Conservation (phyloP, 1,140 invertebrate species). For the Aethina tumida region DNA sequence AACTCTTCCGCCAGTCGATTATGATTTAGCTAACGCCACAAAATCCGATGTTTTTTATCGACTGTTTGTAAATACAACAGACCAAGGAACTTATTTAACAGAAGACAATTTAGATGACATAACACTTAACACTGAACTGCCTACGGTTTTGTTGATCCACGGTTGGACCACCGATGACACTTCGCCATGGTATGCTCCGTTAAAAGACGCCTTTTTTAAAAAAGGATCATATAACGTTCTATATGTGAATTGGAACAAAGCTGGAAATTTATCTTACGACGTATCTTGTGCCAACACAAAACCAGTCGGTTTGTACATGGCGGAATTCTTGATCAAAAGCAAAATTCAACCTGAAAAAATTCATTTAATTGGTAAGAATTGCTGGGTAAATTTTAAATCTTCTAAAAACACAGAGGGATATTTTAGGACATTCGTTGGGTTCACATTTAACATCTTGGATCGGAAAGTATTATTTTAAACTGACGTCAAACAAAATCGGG, state of each 20-base stretch:
- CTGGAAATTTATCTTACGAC: constrained; percentile 13
- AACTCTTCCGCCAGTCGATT: too few relatives aligned
- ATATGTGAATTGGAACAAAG: constrained; percentile 42
- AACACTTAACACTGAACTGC: constrained; percentile 4
- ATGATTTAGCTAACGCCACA: too few relatives aligned
- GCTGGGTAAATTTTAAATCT: neutral
- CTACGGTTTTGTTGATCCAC: constrained; percentile 19
- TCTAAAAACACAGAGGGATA: constrained; percentile 37
- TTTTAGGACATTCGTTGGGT: constrained; percentile 67
- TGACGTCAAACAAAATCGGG: constrained; percentile 34
- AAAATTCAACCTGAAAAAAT: constrained; percentile 14
- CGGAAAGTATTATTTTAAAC: constrained; percentile 38
- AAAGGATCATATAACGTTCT: constrained; percentile 49
- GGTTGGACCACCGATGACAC: constrained; percentile 17
- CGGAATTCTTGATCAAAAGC: constrained; percentile 16
- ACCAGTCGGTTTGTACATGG: constrained; percentile 19
- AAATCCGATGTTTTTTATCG: too few relatives aligned
- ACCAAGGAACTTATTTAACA: too few relatives aligned
- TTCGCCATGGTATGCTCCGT: constrained; percentile 16
- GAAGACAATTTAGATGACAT: constrained; percentile 8
- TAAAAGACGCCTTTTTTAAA: constrained; percentile 38
- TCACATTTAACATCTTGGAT: constrained; percentile 64
- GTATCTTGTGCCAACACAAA: constrained; percentile 17
- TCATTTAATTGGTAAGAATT: constrained; percentile 19
- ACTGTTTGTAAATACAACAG: too few relatives aligned